Percentiles rank a stretch among this genome's conserved stretches.
Conservation (phyloP, 2,797 vertebrate genomes). For the Natrix natrix region DNA sequence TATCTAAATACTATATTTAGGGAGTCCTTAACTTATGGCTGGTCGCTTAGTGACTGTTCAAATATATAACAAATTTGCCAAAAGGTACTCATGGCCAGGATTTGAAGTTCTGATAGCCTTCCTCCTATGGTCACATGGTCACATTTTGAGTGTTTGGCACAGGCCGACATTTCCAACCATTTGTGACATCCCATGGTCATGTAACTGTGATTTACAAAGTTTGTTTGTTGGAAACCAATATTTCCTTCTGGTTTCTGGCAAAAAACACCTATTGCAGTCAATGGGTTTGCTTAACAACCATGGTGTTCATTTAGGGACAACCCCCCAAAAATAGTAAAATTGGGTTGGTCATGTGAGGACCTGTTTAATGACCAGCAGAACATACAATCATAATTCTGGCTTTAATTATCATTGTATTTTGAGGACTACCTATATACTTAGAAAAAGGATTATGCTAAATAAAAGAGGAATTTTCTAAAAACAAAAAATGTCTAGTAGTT, state of each 20-base stretch:
- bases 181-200: neutral
- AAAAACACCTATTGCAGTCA: no score
- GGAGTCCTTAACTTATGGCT: neutral
- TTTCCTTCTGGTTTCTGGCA: no score
- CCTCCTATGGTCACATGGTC: neutral
- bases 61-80: neutral
- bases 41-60: neutral
- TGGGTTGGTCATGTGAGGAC: neutral
- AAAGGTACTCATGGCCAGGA: no score
- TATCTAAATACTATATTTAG: neutral
- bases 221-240: no score
- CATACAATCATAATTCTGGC: neutral
- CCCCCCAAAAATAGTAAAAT: neutral
- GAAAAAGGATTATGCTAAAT: neutral
- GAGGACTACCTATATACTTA: neutral
- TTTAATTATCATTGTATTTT: neutral
- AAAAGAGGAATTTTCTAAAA: neutral
- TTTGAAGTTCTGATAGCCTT: no score
- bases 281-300: no score
- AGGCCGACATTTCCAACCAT: neutral
- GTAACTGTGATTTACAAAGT: no score
- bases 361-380: neutral
- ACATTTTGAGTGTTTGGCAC: neutral
- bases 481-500: neutral
- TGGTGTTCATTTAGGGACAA: neutral